A percentile compares a stretch with the other conserved stretches of the same genome.
Conservation (phyloP, 1,140 invertebrate species). For the Drosophila micromelanica region DNA sequence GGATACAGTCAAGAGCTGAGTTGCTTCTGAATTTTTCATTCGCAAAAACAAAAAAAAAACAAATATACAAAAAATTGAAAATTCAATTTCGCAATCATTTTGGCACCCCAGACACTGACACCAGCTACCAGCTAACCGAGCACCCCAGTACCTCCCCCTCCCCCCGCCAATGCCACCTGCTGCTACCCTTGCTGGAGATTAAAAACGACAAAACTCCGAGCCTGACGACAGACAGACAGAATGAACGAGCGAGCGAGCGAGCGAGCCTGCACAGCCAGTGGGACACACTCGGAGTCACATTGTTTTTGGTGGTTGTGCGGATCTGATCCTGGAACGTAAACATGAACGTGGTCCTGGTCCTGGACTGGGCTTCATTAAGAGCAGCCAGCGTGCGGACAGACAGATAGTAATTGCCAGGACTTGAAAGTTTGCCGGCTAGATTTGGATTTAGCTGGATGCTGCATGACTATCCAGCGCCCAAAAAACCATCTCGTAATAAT, state of each 20-base stretch:
- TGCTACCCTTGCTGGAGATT: slow-evolving; percentile 59
- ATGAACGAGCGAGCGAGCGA: background rate
- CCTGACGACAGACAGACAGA: slow-evolving; percentile 44
- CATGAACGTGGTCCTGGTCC: background rate
- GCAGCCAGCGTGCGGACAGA: slow-evolving; percentile 22
- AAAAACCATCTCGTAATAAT: slow-evolving; percentile 56
- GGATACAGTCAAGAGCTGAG: slow-evolving; percentile 48
- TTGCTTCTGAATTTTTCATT: slow-evolving; percentile 79
- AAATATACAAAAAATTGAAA: slow-evolving; percentile 69
- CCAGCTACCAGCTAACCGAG: background rate
- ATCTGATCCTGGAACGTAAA: slow-evolving; percentile 5
- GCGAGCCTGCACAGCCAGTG: slow-evolving; percentile 13
- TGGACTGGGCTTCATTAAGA: slow-evolving; percentile 45
- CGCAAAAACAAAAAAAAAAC: slow-evolving; percentile 23
- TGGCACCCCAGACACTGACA: slow-evolving; percentile 61
- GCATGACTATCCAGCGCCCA: slow-evolving; percentile 19
- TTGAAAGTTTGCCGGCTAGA: slow-evolving; percentile 62
- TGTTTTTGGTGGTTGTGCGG: slow-evolving; percentile 12
- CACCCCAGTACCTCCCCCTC: background rate
- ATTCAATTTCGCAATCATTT: slow-evolving; percentile 81
- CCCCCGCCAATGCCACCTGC: background rate
- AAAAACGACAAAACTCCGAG: slow-evolving; percentile 71
- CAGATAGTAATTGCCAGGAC: slow-evolving; percentile 60
- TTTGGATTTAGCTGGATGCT: slow-evolving; percentile 27
- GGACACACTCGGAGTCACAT: slow-evolving; percentile 39